Percentiles rank a stretch among this genome's conserved stretches.
These are phyloP conservation scores for Sogatella furcifera DNA, from an alignment of 1,140 invertebrate species.

Conservation along the genomic window DNA sequence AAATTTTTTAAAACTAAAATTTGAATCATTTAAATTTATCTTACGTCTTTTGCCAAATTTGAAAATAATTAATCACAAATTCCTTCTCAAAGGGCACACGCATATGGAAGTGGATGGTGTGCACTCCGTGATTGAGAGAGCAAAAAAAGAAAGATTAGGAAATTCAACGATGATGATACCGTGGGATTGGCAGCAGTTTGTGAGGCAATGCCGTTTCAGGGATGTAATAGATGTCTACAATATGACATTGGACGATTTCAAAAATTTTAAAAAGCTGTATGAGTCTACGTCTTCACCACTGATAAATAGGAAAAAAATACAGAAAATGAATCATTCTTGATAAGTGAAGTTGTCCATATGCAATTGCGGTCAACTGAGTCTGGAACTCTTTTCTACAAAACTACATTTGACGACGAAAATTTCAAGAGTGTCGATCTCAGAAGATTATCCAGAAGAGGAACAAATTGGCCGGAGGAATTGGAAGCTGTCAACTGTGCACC, in stretches of 20 bases:
- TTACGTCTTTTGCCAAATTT: slow-evolving; percentile 5
- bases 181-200: slow-evolving; percentile 9
- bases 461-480: not conserved
- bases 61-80: slow-evolving; percentile 13
- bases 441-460: not conserved
- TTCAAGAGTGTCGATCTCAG: not conserved
- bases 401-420: not conserved
- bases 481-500: not conserved
- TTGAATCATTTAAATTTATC: no score
- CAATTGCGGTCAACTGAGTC: not conserved
- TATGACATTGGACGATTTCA: slow-evolving; percentile 9
- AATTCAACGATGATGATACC: not conserved
- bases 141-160: slow-evolving; percentile 5
- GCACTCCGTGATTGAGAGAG: slow-evolving; percentile 11
- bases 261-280: slow-evolving; percentile 9
- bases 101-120: slow-evolving; percentile 14
- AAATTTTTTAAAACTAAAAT: no score
- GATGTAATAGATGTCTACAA: not conserved
- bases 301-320: not conserved
- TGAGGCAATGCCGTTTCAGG: not conserved
- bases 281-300: not conserved
- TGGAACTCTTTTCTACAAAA: not conserved
- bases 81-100: slow-evolving; percentile 10
- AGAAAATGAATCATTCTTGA: not conserved
- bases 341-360: not conserved